Conservation (phyloP, 2,888 invertebrate genomes). For the Rotaria socialis region DNA sequence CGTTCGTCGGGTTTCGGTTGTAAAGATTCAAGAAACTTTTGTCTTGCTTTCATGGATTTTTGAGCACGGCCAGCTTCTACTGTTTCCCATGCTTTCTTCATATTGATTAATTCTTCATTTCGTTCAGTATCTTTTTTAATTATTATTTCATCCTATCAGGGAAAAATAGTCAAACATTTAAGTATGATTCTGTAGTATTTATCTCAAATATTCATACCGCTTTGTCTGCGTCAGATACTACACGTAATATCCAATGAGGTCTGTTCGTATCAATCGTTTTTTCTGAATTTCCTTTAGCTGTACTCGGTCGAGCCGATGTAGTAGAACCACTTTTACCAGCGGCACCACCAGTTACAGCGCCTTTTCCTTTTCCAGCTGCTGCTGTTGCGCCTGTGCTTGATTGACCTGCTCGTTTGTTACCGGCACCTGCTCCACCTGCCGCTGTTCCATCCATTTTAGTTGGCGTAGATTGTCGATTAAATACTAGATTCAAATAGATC, state of each 20-base stretch:
- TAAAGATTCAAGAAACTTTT: slow-evolving; percentile 56
- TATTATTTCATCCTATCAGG: slow-evolving; percentile 53
- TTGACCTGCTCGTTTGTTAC: background rate
- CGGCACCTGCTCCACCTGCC: background rate
- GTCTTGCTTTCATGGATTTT: slow-evolving; percentile 56
- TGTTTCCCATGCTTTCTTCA: slow-evolving; percentile 60
- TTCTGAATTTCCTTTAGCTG: slow-evolving; percentile 52
- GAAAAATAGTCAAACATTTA: too few species aligned
- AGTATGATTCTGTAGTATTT: background rate
- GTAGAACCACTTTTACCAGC: slow-evolving; percentile 50
- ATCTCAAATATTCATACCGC: slow-evolving; percentile 44
- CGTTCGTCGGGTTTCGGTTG: slow-evolving; percentile 51
- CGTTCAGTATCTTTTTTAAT: slow-evolving; percentile 58
- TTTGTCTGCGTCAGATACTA: slow-evolving; percentile 55
- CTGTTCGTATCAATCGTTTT: slow-evolving; percentile 57
- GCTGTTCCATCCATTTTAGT: background rate
- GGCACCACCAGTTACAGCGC: slow-evolving; percentile 53
- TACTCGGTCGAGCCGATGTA: slow-evolving; percentile 50
- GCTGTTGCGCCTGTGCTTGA: background rate
- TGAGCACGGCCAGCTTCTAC: slow-evolving; percentile 59
- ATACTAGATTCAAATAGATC: background rate
- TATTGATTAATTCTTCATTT: slow-evolving; percentile 57
- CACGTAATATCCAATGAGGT: slow-evolving; percentile 56
- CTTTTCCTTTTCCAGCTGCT: slow-evolving; percentile 47
- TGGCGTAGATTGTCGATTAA: background rate